A percentile compares a stretch with the other conserved stretches of the same genome.
These are phyloP conservation scores for Acanthochromis polyacanthus DNA, from an alignment of 2,113 vertebrate species.

Conservation along the genomic window DNA sequence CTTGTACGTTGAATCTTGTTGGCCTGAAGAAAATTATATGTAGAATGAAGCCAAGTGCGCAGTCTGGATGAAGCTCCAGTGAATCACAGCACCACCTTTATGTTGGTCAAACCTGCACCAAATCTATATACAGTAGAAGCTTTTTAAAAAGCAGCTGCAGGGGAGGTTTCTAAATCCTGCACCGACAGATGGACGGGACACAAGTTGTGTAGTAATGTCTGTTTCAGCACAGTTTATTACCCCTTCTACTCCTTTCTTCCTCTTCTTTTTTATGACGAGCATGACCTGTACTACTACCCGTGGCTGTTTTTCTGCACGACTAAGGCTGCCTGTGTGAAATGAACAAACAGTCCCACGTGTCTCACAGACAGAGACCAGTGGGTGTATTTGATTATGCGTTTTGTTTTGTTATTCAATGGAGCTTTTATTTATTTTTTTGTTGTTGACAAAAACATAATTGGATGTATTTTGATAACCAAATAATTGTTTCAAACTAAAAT, in stretches of 20 bases:
- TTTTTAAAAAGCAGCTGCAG: conserved; percentile 53
- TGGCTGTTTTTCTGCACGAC: conserved; percentile 74
- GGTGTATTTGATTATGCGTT: conserved; percentile 30
- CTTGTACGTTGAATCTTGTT: conserved; percentile 4
- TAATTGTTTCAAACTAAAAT: not conserved
- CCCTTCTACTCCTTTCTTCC: conserved; percentile 55
- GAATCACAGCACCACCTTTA: conserved; percentile 63
- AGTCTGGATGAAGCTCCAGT: conserved; percentile 51
- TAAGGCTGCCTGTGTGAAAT: conserved; percentile 60
- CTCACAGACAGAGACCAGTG: conserved; percentile 41
- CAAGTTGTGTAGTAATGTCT: conserved; percentile 47
- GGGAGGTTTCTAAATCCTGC: conserved; percentile 54
- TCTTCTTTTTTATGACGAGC: conserved; percentile 72
- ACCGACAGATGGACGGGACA: conserved; percentile 57
- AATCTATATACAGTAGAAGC: conserved; percentile 66
- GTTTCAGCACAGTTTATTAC: conserved; percentile 38
- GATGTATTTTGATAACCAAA: not conserved
- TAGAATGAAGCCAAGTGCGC: conserved; percentile 41
- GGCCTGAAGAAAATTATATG: conserved; percentile 18
- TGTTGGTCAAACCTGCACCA: conserved; percentile 54
- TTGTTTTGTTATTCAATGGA: conserved; percentile 40
- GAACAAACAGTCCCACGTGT: conserved; percentile 37
- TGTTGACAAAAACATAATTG: not conserved
- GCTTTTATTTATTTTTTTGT: not conserved
- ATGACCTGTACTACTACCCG: conserved; percentile 74